These are phyloP conservation scores for Liparis tanakae DNA, from an alignment of 2,797 vertebrate species.

Conservation along the genomic window DNA sequence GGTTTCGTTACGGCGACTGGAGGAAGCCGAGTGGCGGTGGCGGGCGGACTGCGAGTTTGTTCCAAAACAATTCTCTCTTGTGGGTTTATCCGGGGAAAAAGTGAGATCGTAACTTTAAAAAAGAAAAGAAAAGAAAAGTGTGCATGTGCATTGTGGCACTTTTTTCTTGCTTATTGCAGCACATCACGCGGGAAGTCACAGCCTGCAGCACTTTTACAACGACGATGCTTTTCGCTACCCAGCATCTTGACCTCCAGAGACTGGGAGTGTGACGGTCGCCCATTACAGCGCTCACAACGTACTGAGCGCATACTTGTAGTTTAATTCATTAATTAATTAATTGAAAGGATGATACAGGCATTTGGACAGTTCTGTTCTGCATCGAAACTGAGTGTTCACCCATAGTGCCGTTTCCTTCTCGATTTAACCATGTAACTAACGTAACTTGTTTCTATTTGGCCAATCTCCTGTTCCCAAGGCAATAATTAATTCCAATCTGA, in stretches of 20 bases:
- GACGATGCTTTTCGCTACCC: conserved; percentile 12
- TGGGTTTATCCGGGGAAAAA: background rate
- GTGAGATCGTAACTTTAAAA: conserved; percentile 4
- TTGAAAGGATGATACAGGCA: background rate
- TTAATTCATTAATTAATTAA: background rate
- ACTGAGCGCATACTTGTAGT: background rate
- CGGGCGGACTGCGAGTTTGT: background rate
- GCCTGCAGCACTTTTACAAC: conserved; percentile 45
- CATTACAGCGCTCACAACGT: background rate
- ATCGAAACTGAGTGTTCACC: background rate
- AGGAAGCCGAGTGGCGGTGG: background rate
- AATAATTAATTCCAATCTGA: background rate
- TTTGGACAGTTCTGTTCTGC: background rate
- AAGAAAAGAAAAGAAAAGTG: too few relatives aligned
- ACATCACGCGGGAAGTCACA: conserved; percentile 27
- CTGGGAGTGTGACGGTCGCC: background rate
- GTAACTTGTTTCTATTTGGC: too few relatives aligned
- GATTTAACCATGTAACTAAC: background rate
- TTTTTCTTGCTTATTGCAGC: conserved; percentile 55
- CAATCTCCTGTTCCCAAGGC: background rate
- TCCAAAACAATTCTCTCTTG: background rate
- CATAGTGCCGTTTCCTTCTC: background rate
- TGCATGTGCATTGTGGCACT: background rate
- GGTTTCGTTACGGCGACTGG: background rate
- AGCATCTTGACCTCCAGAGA: background rate